Conservation (phyloP, 2,113 vertebrate species). For the Heterotilapia buettikoferi region DNA sequence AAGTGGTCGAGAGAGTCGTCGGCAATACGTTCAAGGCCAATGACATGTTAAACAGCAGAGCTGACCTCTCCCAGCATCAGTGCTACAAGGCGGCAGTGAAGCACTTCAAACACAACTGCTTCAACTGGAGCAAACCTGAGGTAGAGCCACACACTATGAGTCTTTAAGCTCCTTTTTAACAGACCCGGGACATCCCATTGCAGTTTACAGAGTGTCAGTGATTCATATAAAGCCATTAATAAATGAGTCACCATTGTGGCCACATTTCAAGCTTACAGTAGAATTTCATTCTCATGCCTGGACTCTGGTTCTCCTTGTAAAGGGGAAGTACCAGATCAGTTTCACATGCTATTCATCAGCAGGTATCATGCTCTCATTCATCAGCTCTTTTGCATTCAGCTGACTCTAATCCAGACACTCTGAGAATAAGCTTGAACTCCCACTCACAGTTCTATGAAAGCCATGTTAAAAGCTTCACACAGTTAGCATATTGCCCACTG, state of each 20-base stretch:
- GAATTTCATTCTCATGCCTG: neutral
- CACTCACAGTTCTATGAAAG: neutral
- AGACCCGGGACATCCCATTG: rapidly evolving
- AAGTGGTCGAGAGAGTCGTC: slow-evolving; percentile 73
- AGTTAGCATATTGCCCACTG: neutral
- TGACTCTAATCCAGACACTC: neutral
- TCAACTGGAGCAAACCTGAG: slow-evolving; percentile 86
- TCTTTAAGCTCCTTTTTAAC: neutral
- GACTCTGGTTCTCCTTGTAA: neutral
- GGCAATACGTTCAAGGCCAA: slow-evolving; percentile 25
- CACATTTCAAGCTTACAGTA: rapidly evolving
- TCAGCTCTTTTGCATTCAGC: neutral
- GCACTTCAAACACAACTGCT: slow-evolving; percentile 84
- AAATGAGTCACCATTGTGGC: neutral
- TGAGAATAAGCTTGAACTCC: neutral
- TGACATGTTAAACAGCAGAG: slow-evolving; percentile 63
- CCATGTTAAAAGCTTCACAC: neutral
- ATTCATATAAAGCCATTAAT: neutral
- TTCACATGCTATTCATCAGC: neutral
- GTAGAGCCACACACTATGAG: slow-evolving; percentile 50
- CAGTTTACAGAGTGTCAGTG: neutral
- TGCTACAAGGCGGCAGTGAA: slow-evolving; percentile 77
- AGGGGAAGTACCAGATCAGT: neutral
- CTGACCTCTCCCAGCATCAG: slow-evolving; percentile 68
- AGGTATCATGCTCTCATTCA: rapidly evolving